Conservation (phyloP, 2,113 vertebrate genomes). For the Callospermophilus lateralis region DNA sequence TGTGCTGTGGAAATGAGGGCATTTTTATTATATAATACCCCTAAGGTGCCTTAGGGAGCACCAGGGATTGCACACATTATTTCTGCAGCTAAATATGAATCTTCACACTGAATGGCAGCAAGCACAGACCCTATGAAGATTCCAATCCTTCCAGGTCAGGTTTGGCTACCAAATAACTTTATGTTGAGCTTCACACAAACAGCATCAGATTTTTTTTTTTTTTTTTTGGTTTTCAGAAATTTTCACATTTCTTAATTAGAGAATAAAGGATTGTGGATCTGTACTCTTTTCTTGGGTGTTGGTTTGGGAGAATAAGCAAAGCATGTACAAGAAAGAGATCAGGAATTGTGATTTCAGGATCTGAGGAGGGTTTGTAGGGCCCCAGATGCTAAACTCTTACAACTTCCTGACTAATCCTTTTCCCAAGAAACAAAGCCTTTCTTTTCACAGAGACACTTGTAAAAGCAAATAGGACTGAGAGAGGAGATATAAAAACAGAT, state of each 20-base stretch:
- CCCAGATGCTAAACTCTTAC: not conserved
- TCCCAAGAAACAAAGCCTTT: not conserved
- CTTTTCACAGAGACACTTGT: not conserved
- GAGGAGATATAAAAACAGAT: not conserved
- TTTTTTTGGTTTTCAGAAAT: not conserved
- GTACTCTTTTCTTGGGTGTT: not conserved
- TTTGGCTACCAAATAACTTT: not conserved
- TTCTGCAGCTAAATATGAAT: not conserved
- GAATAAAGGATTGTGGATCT: not conserved
- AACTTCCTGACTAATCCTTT: not conserved
- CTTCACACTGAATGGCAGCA: not conserved
- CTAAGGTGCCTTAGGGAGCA: not conserved
- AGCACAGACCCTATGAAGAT: not conserved
- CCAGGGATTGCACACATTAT: not conserved
- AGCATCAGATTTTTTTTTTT: accelerated
- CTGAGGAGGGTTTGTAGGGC: not conserved
- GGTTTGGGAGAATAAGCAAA: not conserved
- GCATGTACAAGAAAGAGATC: not conserved
- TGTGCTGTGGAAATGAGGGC: not conserved
- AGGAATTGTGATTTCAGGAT: not conserved
- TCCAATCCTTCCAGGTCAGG: not conserved
- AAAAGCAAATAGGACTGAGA: not conserved
- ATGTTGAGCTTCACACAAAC: not conserved
- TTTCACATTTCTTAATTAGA: not conserved
- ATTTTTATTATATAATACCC: not conserved